Percentiles rank a stretch among this genome's conserved stretches.
These are phyloP conservation scores for Octopus sinensis DNA, from an alignment of 1,140 invertebrate genomes.

Conservation along the genomic window DNA sequence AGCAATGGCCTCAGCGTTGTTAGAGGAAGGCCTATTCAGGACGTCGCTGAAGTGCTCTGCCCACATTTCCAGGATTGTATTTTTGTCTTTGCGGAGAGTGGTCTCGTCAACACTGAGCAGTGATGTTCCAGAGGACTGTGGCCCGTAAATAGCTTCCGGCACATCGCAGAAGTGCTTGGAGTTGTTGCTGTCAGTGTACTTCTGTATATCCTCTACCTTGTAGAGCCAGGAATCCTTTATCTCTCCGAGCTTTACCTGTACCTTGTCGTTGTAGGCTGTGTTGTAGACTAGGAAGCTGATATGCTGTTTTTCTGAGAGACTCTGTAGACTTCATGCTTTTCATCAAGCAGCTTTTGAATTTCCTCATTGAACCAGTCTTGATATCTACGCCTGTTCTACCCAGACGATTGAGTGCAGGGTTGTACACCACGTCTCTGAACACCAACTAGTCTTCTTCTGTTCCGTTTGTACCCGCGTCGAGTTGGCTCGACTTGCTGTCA, in stretches of 20 bases:
- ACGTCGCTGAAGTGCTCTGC: conserved; percentile 25
- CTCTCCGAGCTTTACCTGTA: conserved; percentile 27
- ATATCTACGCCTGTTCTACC: neutral
- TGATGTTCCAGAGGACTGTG: conserved; percentile 22
- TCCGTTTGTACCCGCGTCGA: neutral
- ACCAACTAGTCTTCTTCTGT: neutral
- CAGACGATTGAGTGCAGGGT: neutral
- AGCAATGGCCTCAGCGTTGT: conserved; percentile 22
- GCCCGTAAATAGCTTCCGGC: conserved; percentile 15
- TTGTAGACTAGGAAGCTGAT: conserved; percentile 19
- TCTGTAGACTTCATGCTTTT: conserved; percentile 28
- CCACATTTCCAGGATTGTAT: conserved; percentile 23
- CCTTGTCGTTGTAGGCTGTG: conserved; percentile 22
- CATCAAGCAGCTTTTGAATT: conserved; percentile 21
- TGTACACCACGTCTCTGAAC: neutral
- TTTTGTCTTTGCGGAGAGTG: conserved; percentile 20
- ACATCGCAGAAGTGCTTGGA: neutral
- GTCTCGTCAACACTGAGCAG: conserved; percentile 24
- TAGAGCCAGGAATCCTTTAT: neutral
- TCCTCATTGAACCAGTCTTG: conserved; percentile 17
- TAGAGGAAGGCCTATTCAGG: conserved; percentile 21
- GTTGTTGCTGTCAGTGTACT: neutral
- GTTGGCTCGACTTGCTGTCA: neutral
- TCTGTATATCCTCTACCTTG: conserved; percentile 2
- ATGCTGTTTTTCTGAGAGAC: conserved; percentile 14